phyloP scores from a whole-genome alignment of 2,888 invertebrate species.

The Mallateleia sp. region DNA sequence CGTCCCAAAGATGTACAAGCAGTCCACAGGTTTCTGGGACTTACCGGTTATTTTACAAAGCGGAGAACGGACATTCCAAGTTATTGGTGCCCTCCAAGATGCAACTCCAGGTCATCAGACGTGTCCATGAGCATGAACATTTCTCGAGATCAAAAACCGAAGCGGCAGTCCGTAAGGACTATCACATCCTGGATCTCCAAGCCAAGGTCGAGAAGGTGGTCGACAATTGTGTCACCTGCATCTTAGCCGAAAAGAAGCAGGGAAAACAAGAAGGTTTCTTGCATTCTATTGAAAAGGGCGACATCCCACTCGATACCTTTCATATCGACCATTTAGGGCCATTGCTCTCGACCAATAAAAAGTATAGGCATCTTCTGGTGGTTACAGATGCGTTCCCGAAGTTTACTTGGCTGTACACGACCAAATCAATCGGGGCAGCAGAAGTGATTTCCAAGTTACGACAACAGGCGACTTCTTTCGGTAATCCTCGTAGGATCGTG shows the following conservation, averaged over 20 bases:
- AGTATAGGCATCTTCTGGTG: neutral
- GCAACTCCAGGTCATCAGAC: too few species aligned
- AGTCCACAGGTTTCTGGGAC: too few species aligned
- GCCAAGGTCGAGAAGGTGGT: too few species aligned
- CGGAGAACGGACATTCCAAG: too few species aligned
- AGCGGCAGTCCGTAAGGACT: too few species aligned
- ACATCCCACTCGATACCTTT: neutral
- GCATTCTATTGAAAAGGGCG: conserved; percentile 3
- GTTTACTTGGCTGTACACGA: conserved; percentile 1
- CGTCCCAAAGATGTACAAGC: too few species aligned
- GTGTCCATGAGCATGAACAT: too few species aligned
- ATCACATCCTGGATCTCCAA: too few species aligned
- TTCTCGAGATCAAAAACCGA: too few species aligned
- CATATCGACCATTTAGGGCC: neutral
- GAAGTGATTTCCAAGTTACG: neutral
- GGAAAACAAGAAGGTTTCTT: neutral
- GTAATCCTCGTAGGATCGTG: conserved; percentile 7
- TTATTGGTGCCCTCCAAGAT: too few species aligned
- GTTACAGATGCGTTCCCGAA: neutral
- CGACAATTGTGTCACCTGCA: too few species aligned
- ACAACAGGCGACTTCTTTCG: conserved; percentile 8
- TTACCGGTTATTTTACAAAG: too few species aligned
- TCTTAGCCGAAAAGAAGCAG: neutral
- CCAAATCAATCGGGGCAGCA: neutral
- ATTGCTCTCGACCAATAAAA: conserved; percentile 1